phyloP scores from a whole-genome alignment of 2,888 invertebrate species.

The Apoda limacodes region DNA sequence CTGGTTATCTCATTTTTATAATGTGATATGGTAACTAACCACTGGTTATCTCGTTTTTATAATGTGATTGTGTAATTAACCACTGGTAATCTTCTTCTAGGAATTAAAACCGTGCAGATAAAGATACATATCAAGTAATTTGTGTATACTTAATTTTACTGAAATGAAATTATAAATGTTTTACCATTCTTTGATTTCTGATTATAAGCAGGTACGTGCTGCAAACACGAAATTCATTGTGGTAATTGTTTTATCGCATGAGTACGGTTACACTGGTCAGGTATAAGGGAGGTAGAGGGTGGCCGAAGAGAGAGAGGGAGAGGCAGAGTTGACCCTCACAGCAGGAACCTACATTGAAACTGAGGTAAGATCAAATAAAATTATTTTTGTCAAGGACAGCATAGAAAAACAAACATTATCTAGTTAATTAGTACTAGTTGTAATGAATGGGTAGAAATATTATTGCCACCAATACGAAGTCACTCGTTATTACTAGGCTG shows the following conservation, averaged over 20 bases:
- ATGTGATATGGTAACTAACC: too few species aligned
- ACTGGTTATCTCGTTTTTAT: too few species aligned
- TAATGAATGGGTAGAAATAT: too few species aligned
- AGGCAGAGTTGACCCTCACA: slow-evolving; percentile 30
- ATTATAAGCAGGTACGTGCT: slow-evolving; percentile 27
- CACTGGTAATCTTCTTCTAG: too few species aligned
- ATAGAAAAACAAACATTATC: slow-evolving; percentile 46
- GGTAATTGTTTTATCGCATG: slow-evolving; percentile 70
- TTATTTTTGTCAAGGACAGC: slow-evolving; percentile 61
- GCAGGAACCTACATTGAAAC: slow-evolving; percentile 49
- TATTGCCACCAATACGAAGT: too few species aligned
- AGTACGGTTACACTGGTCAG: slow-evolving; percentile 43
- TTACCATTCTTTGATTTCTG: slow-evolving; percentile 12
- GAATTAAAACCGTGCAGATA: too few species aligned
- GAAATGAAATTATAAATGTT: slow-evolving; percentile 25
- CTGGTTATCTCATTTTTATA: too few species aligned
- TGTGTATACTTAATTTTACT: too few species aligned
- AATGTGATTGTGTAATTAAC: too few species aligned
- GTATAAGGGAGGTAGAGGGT: slow-evolving; percentile 21
- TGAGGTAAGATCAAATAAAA: slow-evolving; percentile 55
- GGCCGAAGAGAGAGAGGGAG: slow-evolving; percentile 18
- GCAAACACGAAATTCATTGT: slow-evolving; percentile 44
- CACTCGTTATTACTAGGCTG: too few species aligned
- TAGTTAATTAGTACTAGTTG: too few species aligned
- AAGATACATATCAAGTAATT: too few species aligned